phyloP scores from a whole-genome alignment of 2,113 vertebrate genomes.

The Carlito syrichta region DNA sequence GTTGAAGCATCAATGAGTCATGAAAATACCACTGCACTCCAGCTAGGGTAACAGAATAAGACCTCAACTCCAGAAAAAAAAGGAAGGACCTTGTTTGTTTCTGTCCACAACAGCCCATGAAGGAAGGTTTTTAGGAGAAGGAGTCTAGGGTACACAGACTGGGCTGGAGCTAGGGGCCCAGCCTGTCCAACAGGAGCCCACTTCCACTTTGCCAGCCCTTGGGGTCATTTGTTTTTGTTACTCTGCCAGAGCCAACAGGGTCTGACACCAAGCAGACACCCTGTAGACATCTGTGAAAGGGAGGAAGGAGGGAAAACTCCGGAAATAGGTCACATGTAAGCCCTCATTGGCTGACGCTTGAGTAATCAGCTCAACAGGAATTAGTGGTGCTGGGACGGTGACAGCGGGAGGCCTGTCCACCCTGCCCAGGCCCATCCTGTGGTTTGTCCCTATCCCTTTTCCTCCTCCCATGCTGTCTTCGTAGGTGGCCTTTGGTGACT shows the following conservation, averaged over 20 bases:
- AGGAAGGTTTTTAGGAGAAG: too few species aligned
- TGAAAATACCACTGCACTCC: too few species aligned
- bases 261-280: not conserved
- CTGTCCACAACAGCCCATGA: not conserved
- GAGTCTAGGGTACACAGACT: too few species aligned
- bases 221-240: not conserved
- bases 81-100: not conserved
- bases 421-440: fast-evolving
- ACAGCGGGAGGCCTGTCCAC: not conserved
- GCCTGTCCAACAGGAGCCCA: not conserved
- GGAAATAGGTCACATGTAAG: not conserved
- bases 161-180: too few species aligned
- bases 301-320: not conserved
- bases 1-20: too few species aligned
- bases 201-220: fast-evolving
- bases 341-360: not conserved
- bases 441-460: too few species aligned
- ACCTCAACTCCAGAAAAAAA: too few species aligned
- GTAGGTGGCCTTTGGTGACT: not conserved
- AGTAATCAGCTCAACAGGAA: not conserved
- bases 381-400: fast-evolving
- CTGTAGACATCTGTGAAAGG: not conserved
- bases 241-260: not conserved
- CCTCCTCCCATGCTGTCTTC: fast-evolving
- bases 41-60: too few species aligned